Percentiles rank a stretch among this genome's conserved stretches.
These are phyloP conservation scores for Clarias magur DNA, from an alignment of 2,113 vertebrate species.

Conservation along the genomic window DNA sequence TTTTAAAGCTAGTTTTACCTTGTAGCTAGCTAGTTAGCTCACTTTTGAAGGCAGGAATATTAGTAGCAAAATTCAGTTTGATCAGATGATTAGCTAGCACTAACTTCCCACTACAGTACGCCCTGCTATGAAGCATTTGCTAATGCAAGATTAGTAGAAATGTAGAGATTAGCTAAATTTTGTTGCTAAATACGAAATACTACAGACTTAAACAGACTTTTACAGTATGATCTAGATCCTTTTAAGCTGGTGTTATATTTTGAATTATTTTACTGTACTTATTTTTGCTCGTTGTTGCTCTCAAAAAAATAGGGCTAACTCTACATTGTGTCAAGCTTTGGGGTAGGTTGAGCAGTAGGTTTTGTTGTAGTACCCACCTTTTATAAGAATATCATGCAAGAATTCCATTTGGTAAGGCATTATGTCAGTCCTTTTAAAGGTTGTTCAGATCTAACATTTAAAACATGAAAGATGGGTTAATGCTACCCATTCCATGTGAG, in stretches of 20 bases:
- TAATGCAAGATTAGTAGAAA: neutral
- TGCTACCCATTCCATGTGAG: constrained; percentile 66
- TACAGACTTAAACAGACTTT: neutral
- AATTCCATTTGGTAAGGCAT: neutral
- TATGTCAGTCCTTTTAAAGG: neutral
- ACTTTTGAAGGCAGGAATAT: neutral
- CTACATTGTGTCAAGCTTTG: neutral
- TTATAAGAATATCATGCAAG: neutral
- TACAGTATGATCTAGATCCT: neutral
- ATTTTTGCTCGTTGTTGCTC: neutral
- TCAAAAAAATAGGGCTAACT: neutral
- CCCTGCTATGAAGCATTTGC: too few relatives aligned
- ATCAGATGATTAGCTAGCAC: neutral
- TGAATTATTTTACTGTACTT: neutral
- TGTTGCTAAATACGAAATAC: too few relatives aligned
- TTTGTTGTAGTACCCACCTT: neutral
- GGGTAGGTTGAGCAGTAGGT: neutral
- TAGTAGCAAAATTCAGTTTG: neutral
- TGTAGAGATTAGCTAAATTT: neutral
- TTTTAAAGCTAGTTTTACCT: neutral
- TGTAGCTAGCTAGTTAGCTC: neutral
- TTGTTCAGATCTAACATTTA: neutral
- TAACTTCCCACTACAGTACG: neutral
- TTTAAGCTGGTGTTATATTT: neutral
- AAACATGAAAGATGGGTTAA: constrained; percentile 53